Percentiles rank a stretch among this genome's conserved stretches.
Evolutionary conservation across 2,888 invertebrate genomes (phyloP).

Genomic region (Blera fallax): DNA sequence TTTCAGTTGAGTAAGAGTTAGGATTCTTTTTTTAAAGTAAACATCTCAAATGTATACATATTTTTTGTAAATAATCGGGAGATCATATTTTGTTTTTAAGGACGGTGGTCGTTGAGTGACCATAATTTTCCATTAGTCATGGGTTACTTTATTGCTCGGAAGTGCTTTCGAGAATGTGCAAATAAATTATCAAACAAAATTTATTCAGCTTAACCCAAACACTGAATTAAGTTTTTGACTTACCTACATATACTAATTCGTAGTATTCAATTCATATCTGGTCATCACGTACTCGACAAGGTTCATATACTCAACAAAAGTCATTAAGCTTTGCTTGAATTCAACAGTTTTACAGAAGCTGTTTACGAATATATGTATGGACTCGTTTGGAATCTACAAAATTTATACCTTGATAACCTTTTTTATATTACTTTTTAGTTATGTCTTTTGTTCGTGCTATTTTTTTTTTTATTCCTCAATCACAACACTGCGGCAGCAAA

Average conservation of each 20-base stretch:
- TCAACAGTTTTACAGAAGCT: not conserved
- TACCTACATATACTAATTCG: not conserved
- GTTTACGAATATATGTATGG: too few species aligned
- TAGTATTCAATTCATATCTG: too few species aligned
- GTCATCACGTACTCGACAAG: not conserved
- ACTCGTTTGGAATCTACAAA: not conserved
- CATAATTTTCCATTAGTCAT: too few species aligned
- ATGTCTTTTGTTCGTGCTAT: not conserved
- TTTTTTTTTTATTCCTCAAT: slow-evolving; percentile 1
- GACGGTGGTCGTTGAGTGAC: not conserved
- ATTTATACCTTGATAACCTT: not conserved
- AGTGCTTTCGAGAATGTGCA: too few species aligned
- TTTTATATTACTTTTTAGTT: not conserved
- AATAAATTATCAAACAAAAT: too few species aligned
- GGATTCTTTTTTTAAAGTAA: not conserved
- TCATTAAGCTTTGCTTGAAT: not conserved
- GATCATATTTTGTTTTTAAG: not conserved
- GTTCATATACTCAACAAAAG: not conserved
- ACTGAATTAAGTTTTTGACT: not conserved
- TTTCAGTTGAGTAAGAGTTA: not conserved
- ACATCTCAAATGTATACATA: not conserved
- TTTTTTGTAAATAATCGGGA: not conserved
- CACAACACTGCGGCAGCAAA: slow-evolving; percentile 51
- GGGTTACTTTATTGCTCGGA: too few species aligned
- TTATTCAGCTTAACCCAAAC: too few species aligned